Conservation (phyloP, 2,888 invertebrate genomes). For the Limnephilus rhombicus region DNA sequence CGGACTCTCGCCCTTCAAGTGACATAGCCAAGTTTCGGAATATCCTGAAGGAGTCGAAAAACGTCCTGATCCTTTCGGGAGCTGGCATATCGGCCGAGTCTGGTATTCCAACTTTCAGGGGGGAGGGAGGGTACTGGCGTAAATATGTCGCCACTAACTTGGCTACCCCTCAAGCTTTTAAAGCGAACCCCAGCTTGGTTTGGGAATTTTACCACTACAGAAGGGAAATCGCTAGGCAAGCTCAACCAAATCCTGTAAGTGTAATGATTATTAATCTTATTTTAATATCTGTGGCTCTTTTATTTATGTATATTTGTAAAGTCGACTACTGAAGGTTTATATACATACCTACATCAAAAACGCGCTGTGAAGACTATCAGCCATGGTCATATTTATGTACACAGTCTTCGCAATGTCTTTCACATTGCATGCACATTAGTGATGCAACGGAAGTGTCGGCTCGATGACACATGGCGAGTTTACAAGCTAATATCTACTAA, state of each 20-base stretch:
- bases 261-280: not conserved
- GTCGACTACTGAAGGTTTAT: too few relatives aligned
- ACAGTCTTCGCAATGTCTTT: not conserved
- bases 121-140: conserved; percentile 90
- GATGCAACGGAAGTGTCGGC: too few relatives aligned
- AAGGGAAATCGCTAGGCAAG: conserved; percentile 85
- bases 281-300: not conserved
- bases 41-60: conserved; percentile 78
- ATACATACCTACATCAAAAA: not conserved
- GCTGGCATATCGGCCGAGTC: conserved; percentile 91
- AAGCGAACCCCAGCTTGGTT: conserved; percentile 85
- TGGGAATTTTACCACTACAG: conserved; percentile 96
- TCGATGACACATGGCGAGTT: too few relatives aligned
- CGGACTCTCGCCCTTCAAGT: conserved; percentile 70
- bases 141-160: conserved; percentile 83
- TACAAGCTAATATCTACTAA: too few relatives aligned
- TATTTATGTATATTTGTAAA: too few relatives aligned
- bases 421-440: too few relatives aligned
- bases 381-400: not conserved
- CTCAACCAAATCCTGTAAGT: conserved; percentile 83
- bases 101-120: conserved; percentile 92
- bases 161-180: conserved; percentile 85
- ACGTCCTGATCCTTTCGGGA: conserved; percentile 85
- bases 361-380: too few relatives aligned
- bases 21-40: conserved; percentile 78